Percentiles rank a stretch among this genome's conserved stretches.
These are phyloP conservation scores for Reticulitermes speratus DNA, from an alignment of 1,140 invertebrate species.

Conservation along the genomic window DNA sequence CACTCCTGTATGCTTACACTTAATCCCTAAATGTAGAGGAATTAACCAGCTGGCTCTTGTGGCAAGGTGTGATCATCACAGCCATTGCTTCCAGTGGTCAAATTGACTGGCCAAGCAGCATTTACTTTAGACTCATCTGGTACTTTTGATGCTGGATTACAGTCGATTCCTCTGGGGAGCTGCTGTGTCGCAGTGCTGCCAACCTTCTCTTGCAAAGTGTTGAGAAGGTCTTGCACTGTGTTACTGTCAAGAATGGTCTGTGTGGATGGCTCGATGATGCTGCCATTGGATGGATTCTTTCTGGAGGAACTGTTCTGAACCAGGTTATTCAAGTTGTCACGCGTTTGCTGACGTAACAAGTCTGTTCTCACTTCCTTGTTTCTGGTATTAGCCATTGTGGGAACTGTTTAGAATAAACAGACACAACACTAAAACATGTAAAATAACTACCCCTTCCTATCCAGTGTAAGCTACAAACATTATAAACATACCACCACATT, in stretches of 20 bases:
- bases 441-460: too few relatives aligned
- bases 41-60: not conserved
- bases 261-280: not conserved
- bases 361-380: not conserved
- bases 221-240: not conserved
- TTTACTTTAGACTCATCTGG: not conserved
- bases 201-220: not conserved
- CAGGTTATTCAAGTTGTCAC: not conserved
- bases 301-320: not conserved
- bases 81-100: not conserved
- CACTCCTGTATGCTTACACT: not conserved
- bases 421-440: too few relatives aligned
- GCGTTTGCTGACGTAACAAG: not conserved
- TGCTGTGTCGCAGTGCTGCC: constrained; percentile 6
- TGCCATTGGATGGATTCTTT: not conserved
- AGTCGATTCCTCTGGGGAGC: not conserved
- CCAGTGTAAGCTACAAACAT: too few relatives aligned
- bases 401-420: not conserved
- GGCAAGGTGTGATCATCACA: not conserved
- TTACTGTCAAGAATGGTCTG: not conserved
- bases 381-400: not conserved
- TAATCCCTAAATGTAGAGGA: not conserved
- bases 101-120: not conserved
- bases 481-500: too few relatives aligned
- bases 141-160: not conserved